These are phyloP conservation scores for Cherax destructor DNA, from an alignment of 1,140 invertebrate species.

Conservation along the genomic window DNA sequence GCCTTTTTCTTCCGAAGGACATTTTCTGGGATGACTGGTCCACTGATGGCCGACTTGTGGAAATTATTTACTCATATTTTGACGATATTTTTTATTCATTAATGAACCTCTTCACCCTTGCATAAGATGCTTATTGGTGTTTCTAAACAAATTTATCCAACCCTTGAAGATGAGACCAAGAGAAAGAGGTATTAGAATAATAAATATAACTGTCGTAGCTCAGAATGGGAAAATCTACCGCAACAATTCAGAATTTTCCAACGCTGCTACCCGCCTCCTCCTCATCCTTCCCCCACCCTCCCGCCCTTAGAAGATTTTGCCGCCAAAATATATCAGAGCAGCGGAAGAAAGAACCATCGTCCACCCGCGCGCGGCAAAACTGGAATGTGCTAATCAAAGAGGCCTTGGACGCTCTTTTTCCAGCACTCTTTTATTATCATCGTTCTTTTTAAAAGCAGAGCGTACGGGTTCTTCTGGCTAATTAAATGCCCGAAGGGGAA, in stretches of 20 bases:
- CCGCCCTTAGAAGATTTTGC: slow-evolving; percentile 7
- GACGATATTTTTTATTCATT: neutral
- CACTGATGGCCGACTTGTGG: neutral
- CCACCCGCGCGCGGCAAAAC: slow-evolving; percentile 14
- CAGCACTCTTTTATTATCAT: slow-evolving; percentile 25
- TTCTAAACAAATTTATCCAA: too few species aligned
- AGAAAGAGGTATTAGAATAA: neutral
- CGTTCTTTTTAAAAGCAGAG: slow-evolving; percentile 15
- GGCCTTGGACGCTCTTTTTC: slow-evolving; percentile 29
- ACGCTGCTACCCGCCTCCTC: neutral
- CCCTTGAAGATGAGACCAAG: neutral
- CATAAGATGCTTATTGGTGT: too few species aligned
- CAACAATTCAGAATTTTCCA: slow-evolving; percentile 8
- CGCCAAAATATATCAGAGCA: slow-evolving; percentile 22
- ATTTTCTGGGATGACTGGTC: slow-evolving; percentile 39
- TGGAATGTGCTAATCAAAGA: slow-evolving; percentile 57
- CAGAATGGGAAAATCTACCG: neutral
- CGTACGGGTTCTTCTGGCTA: slow-evolving; percentile 53
- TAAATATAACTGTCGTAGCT: neutral
- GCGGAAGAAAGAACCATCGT: slow-evolving; percentile 12
- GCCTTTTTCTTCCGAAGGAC: slow-evolving; percentile 25
- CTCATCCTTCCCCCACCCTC: neutral
- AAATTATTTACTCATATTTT: neutral
- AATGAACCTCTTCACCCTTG: too few species aligned
- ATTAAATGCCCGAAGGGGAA: slow-evolving; percentile 59